Conservation (phyloP, 2,797 vertebrate species). For the Chiroxiphia lanceolata region DNA sequence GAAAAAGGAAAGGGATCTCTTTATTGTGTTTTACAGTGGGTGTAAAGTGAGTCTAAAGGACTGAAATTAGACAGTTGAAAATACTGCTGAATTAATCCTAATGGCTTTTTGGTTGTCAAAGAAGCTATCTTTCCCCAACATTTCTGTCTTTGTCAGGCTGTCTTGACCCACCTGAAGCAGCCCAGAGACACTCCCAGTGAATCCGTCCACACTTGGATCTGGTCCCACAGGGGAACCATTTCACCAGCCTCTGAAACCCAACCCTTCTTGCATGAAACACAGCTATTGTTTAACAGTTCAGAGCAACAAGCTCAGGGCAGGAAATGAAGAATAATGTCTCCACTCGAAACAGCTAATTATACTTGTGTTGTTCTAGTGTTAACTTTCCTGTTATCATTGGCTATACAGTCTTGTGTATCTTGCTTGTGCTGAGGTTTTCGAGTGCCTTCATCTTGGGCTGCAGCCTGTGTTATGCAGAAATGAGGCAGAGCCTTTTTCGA, state of each 20-base stretch:
- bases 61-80: not conserved
- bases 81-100: not conserved
- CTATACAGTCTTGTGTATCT: not conserved
- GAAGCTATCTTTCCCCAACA: not conserved
- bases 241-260: slow-evolving; percentile 10
- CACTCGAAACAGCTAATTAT: slow-evolving; percentile 53
- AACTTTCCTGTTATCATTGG: slow-evolving; percentile 58
- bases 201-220: not conserved
- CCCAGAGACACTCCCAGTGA: not conserved
- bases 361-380: slow-evolving; percentile 43
- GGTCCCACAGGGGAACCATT: not conserved
- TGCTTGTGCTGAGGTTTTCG: slow-evolving; percentile 7
- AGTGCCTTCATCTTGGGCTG: not conserved
- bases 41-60: not conserved
- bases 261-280: slow-evolving; percentile 18
- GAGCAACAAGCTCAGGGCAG: slow-evolving; percentile 36
- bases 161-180: not conserved
- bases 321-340: slow-evolving; percentile 61
- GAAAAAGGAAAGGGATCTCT: not conserved
- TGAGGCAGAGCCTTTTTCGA: not conserved
- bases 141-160: not conserved
- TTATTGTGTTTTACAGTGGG: not conserved
- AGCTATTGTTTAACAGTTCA: slow-evolving; percentile 49
- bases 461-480: not conserved
- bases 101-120: not conserved